Base-by-base conservation (phyloP, 1,140 invertebrate species). In the Atta cephalotes region DNA sequence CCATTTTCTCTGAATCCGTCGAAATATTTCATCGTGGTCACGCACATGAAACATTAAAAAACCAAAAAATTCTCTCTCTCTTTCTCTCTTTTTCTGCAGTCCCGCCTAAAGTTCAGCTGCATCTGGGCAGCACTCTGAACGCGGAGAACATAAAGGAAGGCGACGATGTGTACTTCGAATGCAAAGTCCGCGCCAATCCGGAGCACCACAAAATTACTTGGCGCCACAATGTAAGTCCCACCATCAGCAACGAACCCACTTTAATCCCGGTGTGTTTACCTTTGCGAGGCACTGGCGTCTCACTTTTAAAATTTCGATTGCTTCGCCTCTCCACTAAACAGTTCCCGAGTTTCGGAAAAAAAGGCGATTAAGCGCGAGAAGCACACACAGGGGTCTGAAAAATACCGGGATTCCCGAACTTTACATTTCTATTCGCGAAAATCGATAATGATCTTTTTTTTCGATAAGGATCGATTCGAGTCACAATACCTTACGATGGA, bases 81-180 rank as follows among this genome's bases (percentile, higher is more conserved):
- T 92, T 89, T 93, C 91, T 92, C 95, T 96, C 16, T 56, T 58
- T 81, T 81, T 94, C 96, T 96, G n/a, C 95, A 99, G 98, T 98
- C 96, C 97, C 97, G 51, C 98, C 98, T 18, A 97, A 97, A 92
- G 97, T 98, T 35, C 96, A 97, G 63, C 95, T 99, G 74, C 96
- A 97, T 88, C 95, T 99, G 86, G 98, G 98, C 86, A 98, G 97
- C 91, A 98, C 98, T 12, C 95, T 98, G 84, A 97, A 98, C 90
- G 97, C 98, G 21, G 97, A 97, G 87, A 97, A 98, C 95, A 98
- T 98, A 95, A 98, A 98, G 95, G 98, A 98, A 95, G 98, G 98
- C 51, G 98, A 98, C 92, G 98, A 98, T 94, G 98, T 98, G 63
- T 98, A 98, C 95, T 98, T 99, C 95, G 98, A 98, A 95, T 99